Evolutionary conservation across 2,888 invertebrate species (phyloP).

Genomic region (Cephalotes varians): DNA sequence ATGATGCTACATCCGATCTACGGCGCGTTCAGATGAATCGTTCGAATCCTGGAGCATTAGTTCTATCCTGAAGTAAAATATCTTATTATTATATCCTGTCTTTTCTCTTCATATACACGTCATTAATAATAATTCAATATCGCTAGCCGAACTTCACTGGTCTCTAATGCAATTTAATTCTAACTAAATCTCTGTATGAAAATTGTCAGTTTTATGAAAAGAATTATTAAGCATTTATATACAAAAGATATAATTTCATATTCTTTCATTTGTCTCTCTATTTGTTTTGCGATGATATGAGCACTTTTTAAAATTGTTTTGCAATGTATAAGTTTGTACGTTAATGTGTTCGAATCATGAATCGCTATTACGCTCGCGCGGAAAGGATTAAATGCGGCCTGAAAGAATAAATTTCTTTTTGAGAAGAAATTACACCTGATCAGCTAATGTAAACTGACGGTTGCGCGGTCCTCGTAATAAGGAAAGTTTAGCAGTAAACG

Average conservation of each 20-base stretch:
- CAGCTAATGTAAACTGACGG: slow-evolving; percentile 57
- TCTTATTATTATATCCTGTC: slow-evolving; percentile 21
- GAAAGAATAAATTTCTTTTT: slow-evolving; percentile 24
- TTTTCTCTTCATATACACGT: neutral
- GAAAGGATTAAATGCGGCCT: neutral
- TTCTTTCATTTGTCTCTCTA: neutral
- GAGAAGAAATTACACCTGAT: slow-evolving; percentile 46
- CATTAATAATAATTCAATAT: slow-evolving; percentile 3
- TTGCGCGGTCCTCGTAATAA: slow-evolving; percentile 63
- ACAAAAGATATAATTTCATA: neutral
- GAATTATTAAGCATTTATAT: neutral
- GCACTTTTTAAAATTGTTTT: neutral
- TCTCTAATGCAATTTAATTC: neutral
- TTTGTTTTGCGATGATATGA: neutral
- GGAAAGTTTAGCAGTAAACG: slow-evolving; percentile 69
- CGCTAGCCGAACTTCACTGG: neutral
- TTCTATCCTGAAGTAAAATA: slow-evolving; percentile 15
- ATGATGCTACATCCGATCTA: slow-evolving; percentile 43
- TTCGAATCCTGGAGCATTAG: slow-evolving; percentile 27
- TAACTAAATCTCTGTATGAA: neutral
- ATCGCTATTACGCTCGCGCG: neutral
- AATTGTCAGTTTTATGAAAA: neutral
- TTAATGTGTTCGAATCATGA: neutral
- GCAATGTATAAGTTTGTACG: neutral
- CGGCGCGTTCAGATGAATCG: slow-evolving; percentile 37